Base-by-base conservation (phyloP, 1,140 invertebrate species). In the Chironomus tepperi region DNA sequence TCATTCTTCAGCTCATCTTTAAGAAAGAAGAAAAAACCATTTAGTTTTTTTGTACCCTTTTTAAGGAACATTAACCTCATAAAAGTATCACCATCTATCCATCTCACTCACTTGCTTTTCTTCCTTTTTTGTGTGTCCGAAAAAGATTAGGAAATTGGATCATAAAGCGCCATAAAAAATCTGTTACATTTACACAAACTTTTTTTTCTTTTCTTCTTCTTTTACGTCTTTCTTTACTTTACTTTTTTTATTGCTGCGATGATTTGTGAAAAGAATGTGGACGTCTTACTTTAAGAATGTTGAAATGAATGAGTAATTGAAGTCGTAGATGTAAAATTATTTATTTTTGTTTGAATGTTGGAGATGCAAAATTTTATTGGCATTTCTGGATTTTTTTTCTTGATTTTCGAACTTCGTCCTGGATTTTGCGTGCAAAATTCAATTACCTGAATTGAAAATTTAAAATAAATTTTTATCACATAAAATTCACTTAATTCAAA, bases 61-160 rank as follows among this genome's bases (percentile, higher is more conserved):
- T 70, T 18, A 70, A 19, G 65, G 65, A 70, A 70, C 65, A 70
- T 70, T 70, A 70, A 70, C 65, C 65, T 70, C 65, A 70, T 70
- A 70, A 70, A 70, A 70, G 65, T 16, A 70, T 70, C 65, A 10
- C 19, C 6, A 18, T 70, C 19, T 70, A 7, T 70, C 47, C n/a
- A 12, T 57, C 47, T 57, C 47, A 12, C n/a, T n/a, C 47, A 57
- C 47, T 57, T 57, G 43, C 43, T 47, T 57, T 15, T 57, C 47
- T 57, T 57, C 47, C 47, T 57, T 57, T 57, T 57, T 57, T 57
- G 15, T n/a, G 47, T 57, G 47, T 57, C 47, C 47, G 47, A 57
- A 7, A 21, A 18, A 18, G 65, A 70, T 70, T 70, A 70, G 65
- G 16, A 70, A 70, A 70, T 70, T 70, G 65, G 65, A 70, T 70